Conservation (phyloP, 2,797 vertebrate species). For the Gila robusta region DNA sequence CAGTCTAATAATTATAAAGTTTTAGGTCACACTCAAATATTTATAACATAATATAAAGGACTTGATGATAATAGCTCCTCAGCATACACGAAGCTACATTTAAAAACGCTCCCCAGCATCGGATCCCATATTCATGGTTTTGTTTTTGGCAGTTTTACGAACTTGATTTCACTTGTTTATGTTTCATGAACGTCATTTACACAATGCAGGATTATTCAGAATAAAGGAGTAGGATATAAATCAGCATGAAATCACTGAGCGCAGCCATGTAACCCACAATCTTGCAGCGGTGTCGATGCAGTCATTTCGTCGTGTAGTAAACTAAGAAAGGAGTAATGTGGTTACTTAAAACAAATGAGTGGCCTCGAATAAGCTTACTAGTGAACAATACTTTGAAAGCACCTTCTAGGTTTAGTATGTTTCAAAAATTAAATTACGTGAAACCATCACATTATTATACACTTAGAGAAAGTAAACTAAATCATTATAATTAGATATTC, state of each 20-base stretch:
- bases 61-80: background rate
- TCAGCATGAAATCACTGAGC: background rate
- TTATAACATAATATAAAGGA: too few species aligned
- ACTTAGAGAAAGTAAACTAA: too few species aligned
- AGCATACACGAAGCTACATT: background rate
- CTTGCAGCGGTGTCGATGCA: background rate
- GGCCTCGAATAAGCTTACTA: too few species aligned
- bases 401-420: too few species aligned
- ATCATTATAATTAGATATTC: too few species aligned
- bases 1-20: too few species aligned
- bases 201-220: background rate
- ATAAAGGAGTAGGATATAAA: background rate
- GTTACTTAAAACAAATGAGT: too few species aligned
- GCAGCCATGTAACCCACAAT: conserved; percentile 33
- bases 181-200: background rate
- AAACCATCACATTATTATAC: too few species aligned
- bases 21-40: too few species aligned
- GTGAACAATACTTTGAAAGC: too few species aligned
- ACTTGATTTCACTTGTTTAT: conserved; percentile 50
- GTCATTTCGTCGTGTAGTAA: conserved; percentile 14
- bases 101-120: conserved; percentile 78
- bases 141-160: conserved; percentile 68
- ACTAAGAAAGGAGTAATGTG: background rate
- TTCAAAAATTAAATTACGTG: too few species aligned
- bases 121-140: conserved; percentile 77